phyloP scores from a whole-genome alignment of 64 coral and sea anemone species.

The Platygyra sinensis region DNA sequence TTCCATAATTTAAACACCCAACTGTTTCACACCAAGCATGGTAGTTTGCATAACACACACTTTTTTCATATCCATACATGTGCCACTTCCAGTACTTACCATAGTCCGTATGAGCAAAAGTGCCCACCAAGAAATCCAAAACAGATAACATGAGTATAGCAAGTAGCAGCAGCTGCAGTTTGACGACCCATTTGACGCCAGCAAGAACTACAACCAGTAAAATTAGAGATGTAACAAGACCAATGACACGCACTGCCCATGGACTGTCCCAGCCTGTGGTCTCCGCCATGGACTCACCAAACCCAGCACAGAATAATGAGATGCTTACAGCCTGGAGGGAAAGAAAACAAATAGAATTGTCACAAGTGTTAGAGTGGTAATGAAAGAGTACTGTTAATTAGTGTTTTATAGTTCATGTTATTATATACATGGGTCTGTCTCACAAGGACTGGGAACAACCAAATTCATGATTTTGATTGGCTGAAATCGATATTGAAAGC shows the following conservation, averaged over 20 bases:
- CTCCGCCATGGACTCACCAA: constrained; percentile 94
- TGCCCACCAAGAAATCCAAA: constrained; percentile 94
- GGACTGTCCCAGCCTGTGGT: constrained; percentile 89
- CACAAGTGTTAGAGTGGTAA: no score
- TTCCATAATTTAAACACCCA: no score
- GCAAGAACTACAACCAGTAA: constrained; percentile 90
- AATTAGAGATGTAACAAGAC: constrained; percentile 73
- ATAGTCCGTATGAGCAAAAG: constrained; percentile 96
- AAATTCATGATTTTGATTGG: no score
- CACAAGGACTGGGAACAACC: no score
- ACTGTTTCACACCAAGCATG: background rate
- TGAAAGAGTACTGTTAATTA: no score
- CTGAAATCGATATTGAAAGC: no score
- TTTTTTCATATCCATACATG: no score
- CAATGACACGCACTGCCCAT: constrained; percentile 95
- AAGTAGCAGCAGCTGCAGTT: constrained; percentile 87
- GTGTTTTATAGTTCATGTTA: no score
- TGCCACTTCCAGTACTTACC: constrained; percentile 33
- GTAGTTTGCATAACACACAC: background rate
- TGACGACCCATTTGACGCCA: constrained; percentile 99
- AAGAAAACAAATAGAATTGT: no score
- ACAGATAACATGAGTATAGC: constrained; percentile 91
- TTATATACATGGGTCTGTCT: no score
- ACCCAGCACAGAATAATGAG: constrained; percentile 96
- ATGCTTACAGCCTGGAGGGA: constrained; percentile 84